Percentiles rank a stretch among this genome's conserved stretches.
Evolutionary conservation across 2,113 vertebrate species (phyloP).

Genomic region (Thermophis baileyi): DNA sequence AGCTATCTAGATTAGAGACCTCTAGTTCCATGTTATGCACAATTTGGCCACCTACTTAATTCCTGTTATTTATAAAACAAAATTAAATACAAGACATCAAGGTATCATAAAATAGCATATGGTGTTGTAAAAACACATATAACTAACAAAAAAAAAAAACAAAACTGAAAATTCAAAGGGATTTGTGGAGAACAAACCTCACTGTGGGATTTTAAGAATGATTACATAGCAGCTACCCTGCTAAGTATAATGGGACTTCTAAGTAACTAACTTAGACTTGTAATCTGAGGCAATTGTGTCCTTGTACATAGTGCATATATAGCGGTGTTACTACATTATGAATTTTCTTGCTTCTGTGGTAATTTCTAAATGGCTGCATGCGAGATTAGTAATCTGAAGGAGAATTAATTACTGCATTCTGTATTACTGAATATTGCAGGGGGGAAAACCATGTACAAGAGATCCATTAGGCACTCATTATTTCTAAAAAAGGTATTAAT

Average conservation of each 20-base stretch:
- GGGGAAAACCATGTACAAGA: neutral
- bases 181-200: neutral
- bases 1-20: neutral
- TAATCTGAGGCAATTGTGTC: neutral
- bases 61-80: neutral
- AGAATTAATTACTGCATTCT: neutral
- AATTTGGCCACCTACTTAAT: neutral
- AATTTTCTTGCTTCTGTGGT: neutral
- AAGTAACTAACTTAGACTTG: neutral
- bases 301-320: neutral
- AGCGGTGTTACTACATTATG: neutral
- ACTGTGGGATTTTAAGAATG: neutral
- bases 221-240: neutral
- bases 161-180: neutral
- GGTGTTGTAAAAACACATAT: neutral
- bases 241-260: neutral
- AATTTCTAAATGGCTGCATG: neutral
- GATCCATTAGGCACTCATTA: neutral
- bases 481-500: neutral
- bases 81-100: neutral
- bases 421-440: neutral
- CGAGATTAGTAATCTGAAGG: neutral
- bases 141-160: neutral
- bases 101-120: neutral
- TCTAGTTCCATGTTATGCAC: neutral